phyloP scores from a whole-genome alignment of 1,140 invertebrate species.

The Drosophila asahinai region DNA sequence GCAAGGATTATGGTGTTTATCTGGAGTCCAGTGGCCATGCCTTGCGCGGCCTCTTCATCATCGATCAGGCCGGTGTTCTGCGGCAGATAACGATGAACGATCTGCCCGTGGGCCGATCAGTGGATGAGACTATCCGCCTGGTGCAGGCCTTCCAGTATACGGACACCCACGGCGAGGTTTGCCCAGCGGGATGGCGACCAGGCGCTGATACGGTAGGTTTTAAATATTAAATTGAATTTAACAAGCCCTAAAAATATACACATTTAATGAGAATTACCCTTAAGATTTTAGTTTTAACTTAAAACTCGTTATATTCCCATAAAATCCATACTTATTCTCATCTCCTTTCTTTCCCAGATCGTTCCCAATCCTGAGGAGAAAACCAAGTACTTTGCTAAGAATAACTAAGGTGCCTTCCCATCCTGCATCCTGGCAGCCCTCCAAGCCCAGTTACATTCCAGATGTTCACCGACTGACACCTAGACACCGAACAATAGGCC shows the following conservation, averaged over 20 bases:
- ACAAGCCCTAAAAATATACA: background rate
- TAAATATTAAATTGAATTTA: background rate
- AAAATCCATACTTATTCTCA: slow-evolving; percentile 10
- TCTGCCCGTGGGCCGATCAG: slow-evolving; percentile 96
- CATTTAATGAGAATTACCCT: too few relatives aligned
- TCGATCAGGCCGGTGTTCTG: slow-evolving; percentile 90
- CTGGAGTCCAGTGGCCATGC: slow-evolving; percentile 93
- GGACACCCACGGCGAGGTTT: slow-evolving; percentile 96
- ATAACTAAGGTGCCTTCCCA: slow-evolving; percentile 51
- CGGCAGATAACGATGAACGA: slow-evolving; percentile 94
- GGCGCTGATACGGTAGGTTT: slow-evolving; percentile 92
- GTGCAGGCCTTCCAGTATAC: slow-evolving; percentile 98
- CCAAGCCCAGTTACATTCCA: slow-evolving; percentile 49
- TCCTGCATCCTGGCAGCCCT: background rate
- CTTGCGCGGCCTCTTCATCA: slow-evolving; percentile 92
- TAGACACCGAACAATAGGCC: slow-evolving; percentile 35
- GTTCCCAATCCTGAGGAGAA: slow-evolving; percentile 91
- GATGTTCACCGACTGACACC: slow-evolving; percentile 47
- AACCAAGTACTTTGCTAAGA: slow-evolving; percentile 90
- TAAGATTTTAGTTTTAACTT: too few relatives aligned
- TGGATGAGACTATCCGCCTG: slow-evolving; percentile 95
- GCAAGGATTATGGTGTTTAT: slow-evolving; percentile 96
- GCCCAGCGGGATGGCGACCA: slow-evolving; percentile 97
- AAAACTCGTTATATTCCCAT: background rate
- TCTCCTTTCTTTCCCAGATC: slow-evolving; percentile 87